Conservation (phyloP, 2,113 vertebrate genomes). For the Strix uralensis region DNA sequence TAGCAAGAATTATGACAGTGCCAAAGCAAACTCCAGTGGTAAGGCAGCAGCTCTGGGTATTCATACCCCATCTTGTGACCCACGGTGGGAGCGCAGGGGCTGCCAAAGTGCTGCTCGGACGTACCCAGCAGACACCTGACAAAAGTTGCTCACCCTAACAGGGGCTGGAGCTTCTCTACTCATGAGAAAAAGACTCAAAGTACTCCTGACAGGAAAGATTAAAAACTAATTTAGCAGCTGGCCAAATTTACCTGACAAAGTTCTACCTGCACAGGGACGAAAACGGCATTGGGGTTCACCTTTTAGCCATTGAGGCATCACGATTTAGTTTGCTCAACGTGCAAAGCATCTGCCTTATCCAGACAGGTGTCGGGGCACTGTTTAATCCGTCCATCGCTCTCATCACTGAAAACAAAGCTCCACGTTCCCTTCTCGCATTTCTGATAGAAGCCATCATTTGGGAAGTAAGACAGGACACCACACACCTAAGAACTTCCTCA, state of each 20-base stretch:
- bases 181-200: too few species aligned
- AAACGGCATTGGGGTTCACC: neutral
- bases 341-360: neutral
- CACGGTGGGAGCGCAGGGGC: neutral
- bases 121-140: neutral
- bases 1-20: too few species aligned
- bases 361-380: neutral
- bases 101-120: neutral
- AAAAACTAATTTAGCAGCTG: too few species aligned
- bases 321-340: neutral
- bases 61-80: slow-evolving; percentile 16
- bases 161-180: neutral
- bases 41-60: too few species aligned
- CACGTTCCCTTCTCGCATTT: neutral
- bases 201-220: too few species aligned
- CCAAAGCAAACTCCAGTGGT: too few species aligned
- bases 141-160: neutral
- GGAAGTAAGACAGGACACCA: too few species aligned
- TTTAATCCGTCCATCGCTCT: neutral
- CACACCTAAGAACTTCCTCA: too few species aligned
- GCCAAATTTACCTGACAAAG: too few species aligned
- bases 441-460: neutral
- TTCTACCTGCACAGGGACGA: neutral
- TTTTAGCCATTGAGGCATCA: neutral
- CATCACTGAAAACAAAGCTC: neutral